Percentiles rank a stretch among this genome's conserved stretches.
Conservation (phyloP, 2,113 vertebrate genomes). For the Colaptes auratus region DNA sequence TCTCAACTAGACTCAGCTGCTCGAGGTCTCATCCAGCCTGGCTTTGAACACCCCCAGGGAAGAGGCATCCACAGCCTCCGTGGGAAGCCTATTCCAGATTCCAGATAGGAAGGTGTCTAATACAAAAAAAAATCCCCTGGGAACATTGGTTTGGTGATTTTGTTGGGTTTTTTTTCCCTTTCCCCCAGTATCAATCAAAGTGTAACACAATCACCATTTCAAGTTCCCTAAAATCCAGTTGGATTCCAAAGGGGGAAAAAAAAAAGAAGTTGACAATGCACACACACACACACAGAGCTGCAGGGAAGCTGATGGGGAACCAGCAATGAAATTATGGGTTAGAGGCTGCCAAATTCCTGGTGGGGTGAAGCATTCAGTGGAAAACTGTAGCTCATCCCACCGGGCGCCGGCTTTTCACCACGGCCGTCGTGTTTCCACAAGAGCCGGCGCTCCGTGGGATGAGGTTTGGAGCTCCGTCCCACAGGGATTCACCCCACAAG, state of each 20-base stretch:
- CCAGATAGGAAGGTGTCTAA: constrained; percentile 33
- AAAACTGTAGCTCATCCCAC: not conserved
- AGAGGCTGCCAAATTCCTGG: constrained; percentile 25
- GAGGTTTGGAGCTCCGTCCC: not conserved
- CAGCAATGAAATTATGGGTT: not conserved
- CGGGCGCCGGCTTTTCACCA: accelerated
- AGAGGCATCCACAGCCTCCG: too few species aligned
- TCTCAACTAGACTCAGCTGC: too few species aligned
- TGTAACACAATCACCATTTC: not conserved
- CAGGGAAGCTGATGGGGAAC: not conserved
- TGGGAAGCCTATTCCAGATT: not conserved
- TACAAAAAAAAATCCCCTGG: not conserved
- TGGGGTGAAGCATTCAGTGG: not conserved
- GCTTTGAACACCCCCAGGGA: too few species aligned
- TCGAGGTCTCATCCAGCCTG: too few species aligned
- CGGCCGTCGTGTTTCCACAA: too few species aligned
- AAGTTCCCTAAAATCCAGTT: not conserved
- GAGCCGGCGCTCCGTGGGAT: accelerated
- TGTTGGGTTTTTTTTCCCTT: too few species aligned
- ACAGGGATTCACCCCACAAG: not conserved
- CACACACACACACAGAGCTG: not conserved
- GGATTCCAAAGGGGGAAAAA: not conserved
- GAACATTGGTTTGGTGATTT: not conserved
- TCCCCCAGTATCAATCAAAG: not conserved
- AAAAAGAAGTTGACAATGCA: not conserved